Base-by-base conservation (phyloP, 2,797 vertebrate species). In the Siniperca obscura region DNA sequence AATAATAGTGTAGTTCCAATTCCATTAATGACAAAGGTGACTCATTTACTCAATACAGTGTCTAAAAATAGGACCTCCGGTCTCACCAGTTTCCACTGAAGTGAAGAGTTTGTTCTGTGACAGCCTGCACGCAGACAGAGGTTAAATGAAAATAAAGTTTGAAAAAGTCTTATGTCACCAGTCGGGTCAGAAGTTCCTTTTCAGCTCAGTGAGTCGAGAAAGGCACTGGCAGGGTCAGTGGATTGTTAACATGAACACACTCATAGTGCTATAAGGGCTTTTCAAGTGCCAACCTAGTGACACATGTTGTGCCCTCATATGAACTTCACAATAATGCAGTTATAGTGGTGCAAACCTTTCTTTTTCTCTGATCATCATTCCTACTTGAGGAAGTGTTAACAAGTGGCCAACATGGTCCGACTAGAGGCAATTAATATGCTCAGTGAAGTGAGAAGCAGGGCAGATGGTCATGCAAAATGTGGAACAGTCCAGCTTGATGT, bases 361-460 rank as follows among this genome's bases (percentile, higher is more conserved):
- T 60, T 79, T 30, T 59, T n/a, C 55, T 73, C 79, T 25, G 62
- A 77, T 66, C 71, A 57, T 59, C 69, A 0, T 44, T 83, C 66
- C 67, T 79, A 61, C 86, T 84, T 87, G 46, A 52, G 57, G 79
- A 80, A 68, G 21, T 34, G 81, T 72, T 76, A 84, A 90, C 84
- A 87, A 86, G 87, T 89, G 73, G 87, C 80, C 84, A 78, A 74
- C 81, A 60, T 17, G 75, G 81, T 68, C 85, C 60, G 21, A 85
- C 89, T 44, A 82, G 80, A 89, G 87, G 89, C 89, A 92, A 93
- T 93, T 92, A 91, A 87, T 88, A 84, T 67, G 89, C 79, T 88
- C 91, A 90, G 86, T 60, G 83, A 91, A 90, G 91, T 86, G 91
- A 87, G 86, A 91, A 79, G 80, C 68, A 21, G 87, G 86, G 90